A percentile compares a stretch with the other conserved stretches of the same genome.
These are phyloP conservation scores for Otolemur garnettii DNA, from an alignment of 2,113 vertebrate species.

Conservation along the genomic window DNA sequence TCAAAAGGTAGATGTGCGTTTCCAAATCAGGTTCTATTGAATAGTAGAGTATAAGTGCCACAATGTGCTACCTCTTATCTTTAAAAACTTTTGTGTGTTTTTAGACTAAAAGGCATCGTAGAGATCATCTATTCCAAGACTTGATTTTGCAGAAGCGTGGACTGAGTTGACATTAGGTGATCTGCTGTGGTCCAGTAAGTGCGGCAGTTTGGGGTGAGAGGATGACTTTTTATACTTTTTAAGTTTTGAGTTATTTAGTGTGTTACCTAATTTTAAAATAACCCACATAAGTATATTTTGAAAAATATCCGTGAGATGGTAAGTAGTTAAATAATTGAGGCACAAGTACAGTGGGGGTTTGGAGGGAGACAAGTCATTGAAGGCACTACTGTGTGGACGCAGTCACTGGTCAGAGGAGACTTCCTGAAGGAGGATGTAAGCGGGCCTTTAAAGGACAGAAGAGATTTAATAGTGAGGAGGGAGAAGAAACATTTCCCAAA, in stretches of 20 bases:
- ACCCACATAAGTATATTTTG: background rate
- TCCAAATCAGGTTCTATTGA: background rate
- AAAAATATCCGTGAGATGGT: background rate
- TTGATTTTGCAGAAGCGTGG: background rate
- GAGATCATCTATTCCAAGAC: background rate
- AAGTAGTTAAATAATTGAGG: slow-evolving; percentile 15
- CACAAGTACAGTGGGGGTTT: background rate
- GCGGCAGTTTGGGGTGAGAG: background rate
- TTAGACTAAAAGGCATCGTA: background rate
- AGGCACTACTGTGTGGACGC: background rate
- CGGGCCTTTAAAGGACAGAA: background rate
- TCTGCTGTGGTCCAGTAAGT: background rate
- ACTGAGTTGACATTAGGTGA: background rate
- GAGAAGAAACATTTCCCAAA: background rate
- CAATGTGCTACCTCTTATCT: background rate
- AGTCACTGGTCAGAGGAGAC: background rate
- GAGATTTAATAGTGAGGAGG: background rate
- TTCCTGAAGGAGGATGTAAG: background rate
- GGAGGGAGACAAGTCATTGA: background rate
- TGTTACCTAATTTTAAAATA: background rate
- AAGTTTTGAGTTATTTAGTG: background rate
- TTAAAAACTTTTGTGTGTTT: background rate
- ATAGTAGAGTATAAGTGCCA: background rate
- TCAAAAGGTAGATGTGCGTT: background rate
- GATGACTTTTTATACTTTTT: background rate